Evolutionary conservation across 2,113 vertebrate species (phyloP).

Genomic region (Corythoichthys intestinalis): DNA sequence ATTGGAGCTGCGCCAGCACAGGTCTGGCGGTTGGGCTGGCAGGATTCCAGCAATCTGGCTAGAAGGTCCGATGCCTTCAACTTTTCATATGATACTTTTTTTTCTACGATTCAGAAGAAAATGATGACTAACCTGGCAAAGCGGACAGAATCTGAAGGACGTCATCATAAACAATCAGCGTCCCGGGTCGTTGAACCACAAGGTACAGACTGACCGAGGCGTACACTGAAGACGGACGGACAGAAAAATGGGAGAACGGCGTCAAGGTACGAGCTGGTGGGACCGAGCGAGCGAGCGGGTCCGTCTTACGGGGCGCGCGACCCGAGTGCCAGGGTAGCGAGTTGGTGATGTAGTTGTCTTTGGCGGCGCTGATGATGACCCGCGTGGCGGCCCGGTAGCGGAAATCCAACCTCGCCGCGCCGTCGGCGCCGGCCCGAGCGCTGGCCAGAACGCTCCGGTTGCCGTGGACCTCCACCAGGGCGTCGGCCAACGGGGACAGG

Average conservation of each 20-base stretch:
- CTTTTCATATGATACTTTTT: not conserved
- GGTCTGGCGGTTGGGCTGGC: too few species aligned
- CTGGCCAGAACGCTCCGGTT: slow-evolving; percentile 81
- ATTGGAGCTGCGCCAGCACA: too few species aligned
- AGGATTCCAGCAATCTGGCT: too few species aligned
- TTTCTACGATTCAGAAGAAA: slow-evolving; percentile 19
- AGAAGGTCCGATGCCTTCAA: not conserved
- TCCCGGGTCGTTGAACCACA: slow-evolving; percentile 86
- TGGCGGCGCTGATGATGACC: slow-evolving; percentile 83
- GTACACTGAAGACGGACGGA: slow-evolving; percentile 77
- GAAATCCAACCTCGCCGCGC: slow-evolving; percentile 77
- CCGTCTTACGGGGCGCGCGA: slow-evolving; percentile 87
- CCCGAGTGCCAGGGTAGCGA: slow-evolving; percentile 91
- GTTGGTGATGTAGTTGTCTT: slow-evolving; percentile 85
- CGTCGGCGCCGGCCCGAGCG: slow-evolving; percentile 76
- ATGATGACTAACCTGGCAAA: slow-evolving; percentile 77
- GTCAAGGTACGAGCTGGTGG: too few species aligned
- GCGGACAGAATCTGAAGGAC: slow-evolving; percentile 89
- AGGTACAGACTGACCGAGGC: slow-evolving; percentile 91
- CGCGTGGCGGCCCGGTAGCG: slow-evolving; percentile 84
- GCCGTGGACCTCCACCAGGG: slow-evolving; percentile 82
- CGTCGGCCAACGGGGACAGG: slow-evolving; percentile 80
- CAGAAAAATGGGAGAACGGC: not conserved
- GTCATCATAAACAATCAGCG: slow-evolving; percentile 93
- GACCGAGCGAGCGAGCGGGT: not conserved